These are phyloP conservation scores for Felis chaus DNA, from an alignment of 2,113 vertebrate genomes.

Conservation along the genomic window DNA sequence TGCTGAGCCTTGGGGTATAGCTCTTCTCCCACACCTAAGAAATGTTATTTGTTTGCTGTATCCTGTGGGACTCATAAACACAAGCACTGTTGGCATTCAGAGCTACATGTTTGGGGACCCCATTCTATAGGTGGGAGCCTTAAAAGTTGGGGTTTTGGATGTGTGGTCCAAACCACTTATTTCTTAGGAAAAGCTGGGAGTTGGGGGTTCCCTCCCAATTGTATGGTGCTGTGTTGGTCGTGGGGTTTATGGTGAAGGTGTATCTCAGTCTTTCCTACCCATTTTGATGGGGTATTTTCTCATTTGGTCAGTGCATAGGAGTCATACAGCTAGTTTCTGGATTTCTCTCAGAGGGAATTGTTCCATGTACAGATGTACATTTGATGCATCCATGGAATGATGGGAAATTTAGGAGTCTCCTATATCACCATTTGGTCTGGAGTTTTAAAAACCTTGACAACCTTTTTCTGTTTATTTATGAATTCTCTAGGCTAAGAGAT, in stretches of 20 bases:
- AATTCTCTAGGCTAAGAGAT: neutral
- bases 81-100: neutral
- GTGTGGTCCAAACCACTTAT: neutral
- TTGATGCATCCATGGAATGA: neutral
- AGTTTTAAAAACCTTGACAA: neutral
- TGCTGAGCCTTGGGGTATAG: too few relatives aligned
- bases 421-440: neutral
- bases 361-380: neutral
- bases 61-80: neutral
- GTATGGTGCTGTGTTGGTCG: neutral
- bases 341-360: neutral
- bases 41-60: neutral
- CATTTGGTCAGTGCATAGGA: neutral
- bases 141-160: neutral
- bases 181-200: neutral
- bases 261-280: neutral
- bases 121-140: neutral
- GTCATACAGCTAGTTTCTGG: neutral
- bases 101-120: neutral
- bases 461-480: neutral
- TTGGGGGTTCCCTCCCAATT: neutral
- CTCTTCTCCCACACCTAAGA: neutral
- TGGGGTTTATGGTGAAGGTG: neutral
- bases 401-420: neutral
- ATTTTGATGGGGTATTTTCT: neutral